Conservation (phyloP, 2,113 vertebrate species). For the Amphiprion percula region DNA sequence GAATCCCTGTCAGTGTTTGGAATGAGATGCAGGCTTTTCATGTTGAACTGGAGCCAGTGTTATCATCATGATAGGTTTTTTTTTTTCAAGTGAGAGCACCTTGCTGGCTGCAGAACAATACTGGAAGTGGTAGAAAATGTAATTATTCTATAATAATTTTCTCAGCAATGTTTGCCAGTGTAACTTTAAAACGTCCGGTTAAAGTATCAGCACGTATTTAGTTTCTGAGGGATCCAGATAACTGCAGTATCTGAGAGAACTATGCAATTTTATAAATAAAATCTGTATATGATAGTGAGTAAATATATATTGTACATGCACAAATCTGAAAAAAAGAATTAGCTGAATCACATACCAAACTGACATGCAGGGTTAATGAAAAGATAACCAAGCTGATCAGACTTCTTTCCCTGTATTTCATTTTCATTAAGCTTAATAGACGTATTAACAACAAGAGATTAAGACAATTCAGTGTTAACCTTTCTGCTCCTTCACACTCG, state of each 20-base stretch:
- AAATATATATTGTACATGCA: neutral
- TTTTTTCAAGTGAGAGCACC: too few species aligned
- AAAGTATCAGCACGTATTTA: neutral
- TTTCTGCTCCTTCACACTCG: conserved; percentile 18
- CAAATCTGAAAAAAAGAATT: neutral
- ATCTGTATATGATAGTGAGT: neutral
- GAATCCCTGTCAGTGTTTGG: neutral
- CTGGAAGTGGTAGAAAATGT: too few species aligned
- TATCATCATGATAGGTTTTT: neutral
- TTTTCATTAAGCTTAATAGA: conserved; percentile 14
- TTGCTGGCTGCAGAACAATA: too few species aligned
- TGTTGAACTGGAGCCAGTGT: neutral
- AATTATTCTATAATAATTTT: too few species aligned
- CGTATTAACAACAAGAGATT: neutral
- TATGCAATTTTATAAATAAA: too few species aligned
- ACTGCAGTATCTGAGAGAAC: too few species aligned
- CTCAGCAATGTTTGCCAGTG: too few species aligned
- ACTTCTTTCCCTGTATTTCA: neutral
- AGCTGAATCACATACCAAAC: neutral
- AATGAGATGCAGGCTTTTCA: neutral
- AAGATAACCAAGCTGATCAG: conserved; percentile 6
- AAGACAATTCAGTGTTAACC: conserved; percentile 13
- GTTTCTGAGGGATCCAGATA: neutral
- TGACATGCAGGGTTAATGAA: neutral
- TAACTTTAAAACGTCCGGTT: too few species aligned